Evolutionary conservation across 2,797 vertebrate genomes (phyloP), one percentile per base, ranked within the genome.

Genomic region (Buceros bicornis): DNA sequence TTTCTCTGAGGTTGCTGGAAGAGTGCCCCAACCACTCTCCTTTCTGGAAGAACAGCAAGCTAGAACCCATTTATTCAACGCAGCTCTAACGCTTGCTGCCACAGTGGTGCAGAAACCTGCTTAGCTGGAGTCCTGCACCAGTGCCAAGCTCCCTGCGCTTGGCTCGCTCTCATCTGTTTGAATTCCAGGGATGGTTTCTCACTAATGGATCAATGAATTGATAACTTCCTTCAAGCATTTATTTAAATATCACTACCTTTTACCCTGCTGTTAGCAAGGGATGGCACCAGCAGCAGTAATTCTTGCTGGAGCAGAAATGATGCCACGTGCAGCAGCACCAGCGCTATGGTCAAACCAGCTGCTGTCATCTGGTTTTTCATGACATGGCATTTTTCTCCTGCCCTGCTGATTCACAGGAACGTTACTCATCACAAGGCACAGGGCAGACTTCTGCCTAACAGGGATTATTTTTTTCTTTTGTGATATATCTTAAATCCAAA

Each of bases 1-100:
- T 14, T 89, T 77, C 76, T 79, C 72, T n/a, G 77, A 79, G 77
- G 48, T 3, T 64, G 77, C 77, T 95, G 96, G 91, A 94, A 82
- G 47, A 64, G 73, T 25, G 93, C 95, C 94, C 81, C 24, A 70
- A 28, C 25, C 0, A 3, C 70, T 61, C 67, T 50, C 21, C 60
- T 7, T 57, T 33, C 90, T 71, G 90, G 28, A 87, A 47, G 73
- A 87, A 24, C 33, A 26, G 80, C 62, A 77, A 73, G 72, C 91
- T 88, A 20, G 89, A 43, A 89, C 87, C 58, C 87, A 58, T 85
- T 67, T 15, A 22, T 6, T 42, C 72, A 28, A 2, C 0, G 2
- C 54, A 20, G 66, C 82, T 76, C 48, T 31, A 10, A 17, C 7
- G n/a, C 58, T 54, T 13, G 33, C n/a, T 61, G 7, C 70, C 66